Evolutionary conservation across 1,140 invertebrate genomes (phyloP), one percentile per base, ranked within the genome.

Genomic region (Cardiocondyla obscurior): DNA sequence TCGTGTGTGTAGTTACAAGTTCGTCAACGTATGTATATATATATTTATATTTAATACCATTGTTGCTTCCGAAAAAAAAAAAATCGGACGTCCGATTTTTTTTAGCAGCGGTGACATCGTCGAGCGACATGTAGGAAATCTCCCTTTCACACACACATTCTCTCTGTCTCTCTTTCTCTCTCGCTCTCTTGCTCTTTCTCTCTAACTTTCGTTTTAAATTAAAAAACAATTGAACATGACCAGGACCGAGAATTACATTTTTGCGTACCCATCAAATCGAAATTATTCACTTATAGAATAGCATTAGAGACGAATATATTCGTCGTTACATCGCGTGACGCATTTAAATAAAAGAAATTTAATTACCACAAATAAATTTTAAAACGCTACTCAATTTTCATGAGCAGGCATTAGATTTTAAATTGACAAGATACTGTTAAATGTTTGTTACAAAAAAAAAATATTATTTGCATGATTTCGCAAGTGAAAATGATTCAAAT

Each of bases 1-100:
- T 74, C 36, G 7, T 51, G 44, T 74, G 70, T 60, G 55, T 82
- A 62, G 36, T 62, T 62, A 82, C 70, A 62, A 74, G 44, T 82
- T 51, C 58, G 36, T 58, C n/a, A 36, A 42, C 53, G 12, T 44
- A 55, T 74, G 8, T 55, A 16, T 70, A 33, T 81, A 30, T 65
- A 57, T 55, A 22, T 70, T 46, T 58, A 58, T 81, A 19, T 58
- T 28, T 81, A 67, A 67, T 73, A 82, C 60, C 19, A 44, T 57
- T 42, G 28, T 72, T 55, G 42, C 28, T 36, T 28, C 22, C 65
- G 64, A 58, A 22, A 60, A 42, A 57, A 60, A 58, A 22, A 60
- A 42, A 57, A 60, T 62, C 55, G 42, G 70, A 82, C 30, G 5
- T 25, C 42, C 57, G n/a, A 44, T 60, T 74, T 62, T 60, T 60